Evolutionary conservation across 1,140 invertebrate genomes (phyloP).

Genomic region (Drosophila ohnishii): DNA sequence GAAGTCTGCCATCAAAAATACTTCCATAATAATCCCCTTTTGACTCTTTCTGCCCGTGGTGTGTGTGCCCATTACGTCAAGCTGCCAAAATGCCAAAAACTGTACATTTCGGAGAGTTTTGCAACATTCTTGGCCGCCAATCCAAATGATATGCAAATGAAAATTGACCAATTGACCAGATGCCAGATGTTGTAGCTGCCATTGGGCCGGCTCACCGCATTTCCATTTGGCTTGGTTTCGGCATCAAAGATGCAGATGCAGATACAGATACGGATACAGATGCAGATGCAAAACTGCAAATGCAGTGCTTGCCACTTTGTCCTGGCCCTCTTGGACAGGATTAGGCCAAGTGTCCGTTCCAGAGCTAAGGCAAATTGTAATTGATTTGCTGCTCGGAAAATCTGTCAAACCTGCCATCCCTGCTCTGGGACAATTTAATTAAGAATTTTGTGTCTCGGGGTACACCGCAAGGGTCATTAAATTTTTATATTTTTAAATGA

Average conservation of each 20-base stretch:
- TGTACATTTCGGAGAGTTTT: constrained; percentile 48
- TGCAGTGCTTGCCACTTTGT: constrained; percentile 22
- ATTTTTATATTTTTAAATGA: constrained; percentile 51
- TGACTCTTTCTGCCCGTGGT: constrained; percentile 21
- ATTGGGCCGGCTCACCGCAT: constrained; percentile 57
- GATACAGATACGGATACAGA: constrained; percentile 53
- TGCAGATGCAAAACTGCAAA: constrained; percentile 23
- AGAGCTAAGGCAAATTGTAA: constrained; percentile 56
- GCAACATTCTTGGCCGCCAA: constrained; percentile 60
- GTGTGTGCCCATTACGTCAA: constrained; percentile 67
- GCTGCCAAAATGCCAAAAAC: constrained; percentile 60
- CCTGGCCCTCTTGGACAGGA: constrained; percentile 32
- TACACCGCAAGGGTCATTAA: constrained; percentile 45
- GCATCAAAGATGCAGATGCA: constrained; percentile 71
- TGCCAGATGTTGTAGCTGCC: constrained; percentile 50
- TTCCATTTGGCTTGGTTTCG: constrained; percentile 69
- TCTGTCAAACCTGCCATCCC: constrained; percentile 26
- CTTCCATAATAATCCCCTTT: constrained; percentile 12
- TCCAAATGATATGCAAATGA: constrained; percentile 75
- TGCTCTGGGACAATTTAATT: constrained; percentile 64
- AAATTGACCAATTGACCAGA: constrained; percentile 73
- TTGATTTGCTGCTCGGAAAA: constrained; percentile 51
- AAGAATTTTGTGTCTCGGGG: constrained; percentile 36
- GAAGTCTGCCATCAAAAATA: background rate
- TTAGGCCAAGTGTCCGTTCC: constrained; percentile 36